phyloP scores from a whole-genome alignment of 2,888 invertebrate species.

The Drosophila conformis region DNA sequence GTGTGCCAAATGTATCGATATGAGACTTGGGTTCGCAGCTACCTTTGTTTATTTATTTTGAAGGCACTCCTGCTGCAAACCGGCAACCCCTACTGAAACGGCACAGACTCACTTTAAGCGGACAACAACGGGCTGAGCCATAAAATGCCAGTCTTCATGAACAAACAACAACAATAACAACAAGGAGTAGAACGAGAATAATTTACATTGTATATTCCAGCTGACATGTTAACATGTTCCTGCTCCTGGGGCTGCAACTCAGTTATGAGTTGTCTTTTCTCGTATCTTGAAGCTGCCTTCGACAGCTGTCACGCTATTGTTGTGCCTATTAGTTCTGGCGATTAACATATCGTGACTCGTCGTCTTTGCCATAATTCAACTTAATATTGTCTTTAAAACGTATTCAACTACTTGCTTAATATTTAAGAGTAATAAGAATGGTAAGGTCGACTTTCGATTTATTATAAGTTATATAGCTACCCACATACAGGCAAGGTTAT shows the following conservation, averaged over 20 bases:
- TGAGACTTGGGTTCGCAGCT: slow-evolving; percentile 32
- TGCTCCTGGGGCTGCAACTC: slow-evolving; percentile 28
- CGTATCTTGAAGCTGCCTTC: slow-evolving; percentile 17
- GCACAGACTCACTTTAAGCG: slow-evolving; percentile 50
- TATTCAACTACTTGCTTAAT: neutral
- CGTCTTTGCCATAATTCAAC: neutral
- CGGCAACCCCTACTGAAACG: slow-evolving; percentile 26
- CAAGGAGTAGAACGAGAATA: slow-evolving; percentile 14
- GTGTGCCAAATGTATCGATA: slow-evolving; percentile 59
- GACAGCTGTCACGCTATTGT: slow-evolving; percentile 48
- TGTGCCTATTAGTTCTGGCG: slow-evolving; percentile 33
- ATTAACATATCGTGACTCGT: slow-evolving; percentile 25
- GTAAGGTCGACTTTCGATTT: neutral
- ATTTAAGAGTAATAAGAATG: neutral
- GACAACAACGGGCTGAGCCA: slow-evolving; percentile 23
- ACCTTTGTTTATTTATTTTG: slow-evolving; percentile 46
- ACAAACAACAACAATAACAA: slow-evolving; percentile 13
- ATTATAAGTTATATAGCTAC: neutral
- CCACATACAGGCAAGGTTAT: neutral
- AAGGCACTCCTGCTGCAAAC: slow-evolving; percentile 36
- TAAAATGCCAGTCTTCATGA: slow-evolving; percentile 42
- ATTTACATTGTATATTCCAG: slow-evolving; percentile 40
- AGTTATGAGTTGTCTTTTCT: slow-evolving; percentile 37
- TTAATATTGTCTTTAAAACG: neutral
- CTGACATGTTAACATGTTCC: slow-evolving; percentile 35